phyloP scores from a whole-genome alignment of 2,888 invertebrate species.

The Drosophila nigricruria region DNA sequence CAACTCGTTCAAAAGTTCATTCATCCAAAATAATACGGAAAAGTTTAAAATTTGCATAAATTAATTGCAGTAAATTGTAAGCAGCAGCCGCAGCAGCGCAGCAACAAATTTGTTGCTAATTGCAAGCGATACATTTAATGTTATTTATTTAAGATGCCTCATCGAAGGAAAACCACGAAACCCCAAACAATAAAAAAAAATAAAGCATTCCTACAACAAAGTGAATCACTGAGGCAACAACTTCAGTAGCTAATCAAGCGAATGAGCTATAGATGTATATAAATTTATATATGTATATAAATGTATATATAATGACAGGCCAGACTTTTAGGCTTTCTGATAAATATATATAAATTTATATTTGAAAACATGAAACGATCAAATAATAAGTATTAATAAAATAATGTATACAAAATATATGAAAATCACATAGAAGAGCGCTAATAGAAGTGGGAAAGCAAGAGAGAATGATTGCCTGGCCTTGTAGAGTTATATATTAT shows the following conservation, averaged over 20 bases:
- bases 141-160: slow-evolving; percentile 60
- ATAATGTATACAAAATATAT: no score
- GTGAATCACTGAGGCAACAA: slow-evolving; percentile 21
- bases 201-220: slow-evolving; percentile 4
- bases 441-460: no score
- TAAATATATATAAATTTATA: not conserved
- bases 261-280: slow-evolving; percentile 3
- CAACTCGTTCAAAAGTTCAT: slow-evolving; percentile 67
- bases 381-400: no score
- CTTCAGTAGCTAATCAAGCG: slow-evolving; percentile 5
- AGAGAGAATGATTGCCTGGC: not conserved
- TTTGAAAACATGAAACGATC: no score
- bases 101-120: slow-evolving; percentile 52
- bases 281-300: not conserved
- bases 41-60: slow-evolving; percentile 79
- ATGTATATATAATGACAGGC: not conserved
- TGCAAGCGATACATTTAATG: slow-evolving; percentile 55
- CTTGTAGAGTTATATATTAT: not conserved
- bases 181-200: slow-evolving; percentile 12
- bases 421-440: no score
- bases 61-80: slow-evolving; percentile 59
- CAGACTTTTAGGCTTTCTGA: not conserved
- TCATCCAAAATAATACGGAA: slow-evolving; percentile 82
- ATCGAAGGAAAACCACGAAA: slow-evolving; percentile 55
- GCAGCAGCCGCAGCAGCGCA: slow-evolving; percentile 20